Evolutionary conservation across 2,888 invertebrate species (phyloP).

Genomic region (Cyclophora punctaria): DNA sequence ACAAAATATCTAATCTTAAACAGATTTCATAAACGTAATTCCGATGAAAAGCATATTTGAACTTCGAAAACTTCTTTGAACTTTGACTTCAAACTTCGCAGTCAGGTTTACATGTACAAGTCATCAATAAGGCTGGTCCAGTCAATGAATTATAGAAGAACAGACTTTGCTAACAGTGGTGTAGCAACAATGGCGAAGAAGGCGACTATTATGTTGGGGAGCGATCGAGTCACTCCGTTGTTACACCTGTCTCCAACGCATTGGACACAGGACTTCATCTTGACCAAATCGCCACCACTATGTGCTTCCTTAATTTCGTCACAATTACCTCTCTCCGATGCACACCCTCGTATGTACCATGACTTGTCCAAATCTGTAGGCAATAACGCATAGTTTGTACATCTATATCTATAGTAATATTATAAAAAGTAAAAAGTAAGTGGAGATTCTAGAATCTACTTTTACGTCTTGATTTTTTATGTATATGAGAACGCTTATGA

Average conservation of each 20-base stretch:
- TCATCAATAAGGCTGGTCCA: no score
- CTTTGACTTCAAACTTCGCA: background rate
- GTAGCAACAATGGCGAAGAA: conserved; percentile 37
- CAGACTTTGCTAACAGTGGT: conserved; percentile 44
- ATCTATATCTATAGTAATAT: no score
- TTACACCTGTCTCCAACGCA: conserved; percentile 51
- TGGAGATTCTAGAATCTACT: no score
- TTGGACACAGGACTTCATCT: conserved; percentile 38
- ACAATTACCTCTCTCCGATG: conserved; percentile 49
- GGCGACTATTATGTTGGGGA: conserved; percentile 33
- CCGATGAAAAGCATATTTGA: background rate
- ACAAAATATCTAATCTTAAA: no score
- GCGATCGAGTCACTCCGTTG: conserved; percentile 28
- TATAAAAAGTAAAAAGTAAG: no score
- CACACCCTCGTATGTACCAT: conserved; percentile 51
- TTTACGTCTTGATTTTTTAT: no score
- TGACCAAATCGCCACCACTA: conserved; percentile 27
- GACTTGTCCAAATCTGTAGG: conserved; percentile 38
- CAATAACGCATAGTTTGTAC: no score
- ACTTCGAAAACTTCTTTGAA: background rate
- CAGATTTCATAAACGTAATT: background rate
- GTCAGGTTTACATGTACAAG: background rate
- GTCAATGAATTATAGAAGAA: conserved; percentile 20
- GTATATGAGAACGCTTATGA: no score
- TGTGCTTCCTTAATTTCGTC: conserved; percentile 38